Evolutionary conservation across 2,797 vertebrate genomes (phyloP), one percentile per base, ranked within the genome.

Genomic region (Sebastolobus alascanus): DNA sequence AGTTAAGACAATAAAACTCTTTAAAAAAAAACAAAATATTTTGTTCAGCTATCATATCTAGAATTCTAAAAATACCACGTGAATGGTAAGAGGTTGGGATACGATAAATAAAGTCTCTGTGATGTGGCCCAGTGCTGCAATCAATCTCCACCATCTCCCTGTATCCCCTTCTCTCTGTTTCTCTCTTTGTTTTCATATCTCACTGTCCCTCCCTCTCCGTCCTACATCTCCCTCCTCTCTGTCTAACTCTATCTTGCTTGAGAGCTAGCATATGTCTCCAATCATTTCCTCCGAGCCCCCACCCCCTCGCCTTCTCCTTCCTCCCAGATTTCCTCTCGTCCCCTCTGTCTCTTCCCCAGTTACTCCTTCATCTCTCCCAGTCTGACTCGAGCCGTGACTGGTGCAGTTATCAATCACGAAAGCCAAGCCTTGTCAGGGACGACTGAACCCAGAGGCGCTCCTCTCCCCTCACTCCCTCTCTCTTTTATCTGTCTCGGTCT

Each of bases 321-420:
- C 90, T 83, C 84, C 59, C 80, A 88, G 63, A 91, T 90, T 93
- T 89, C 88, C 87, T 83, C 87, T 77, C 73, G 84, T 84, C 83
- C 75, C 87, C 81, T 86, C 80, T 13, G 69, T 87, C 84, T 86
- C 85, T 82, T 77, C 81, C 90, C 90, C 87, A 90, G 87, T 92
- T 90, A 87, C 91, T 91, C 90, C 93, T 89, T 90, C 88, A 82
- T 90, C 86, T 90, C 86, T 83, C 92, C 92, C 93, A 92, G 90
- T 94, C 94, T 94, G 93, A 94, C 90, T 93, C 55, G 77, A 87
- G 91, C 92, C 56, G 55, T 83, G 90, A 97, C 97, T 96, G 96
- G 95, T 96, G 96, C 96, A 97, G 97, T 97, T 98, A 98, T 99
- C 98, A 99, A 99, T 99, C 98, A 98, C 95, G 77, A 93, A 74